A percentile compares a stretch with the other conserved stretches of the same genome.
phyloP scores from a whole-genome alignment of 2,888 invertebrate genomes.

The Capitulum mitella region DNA sequence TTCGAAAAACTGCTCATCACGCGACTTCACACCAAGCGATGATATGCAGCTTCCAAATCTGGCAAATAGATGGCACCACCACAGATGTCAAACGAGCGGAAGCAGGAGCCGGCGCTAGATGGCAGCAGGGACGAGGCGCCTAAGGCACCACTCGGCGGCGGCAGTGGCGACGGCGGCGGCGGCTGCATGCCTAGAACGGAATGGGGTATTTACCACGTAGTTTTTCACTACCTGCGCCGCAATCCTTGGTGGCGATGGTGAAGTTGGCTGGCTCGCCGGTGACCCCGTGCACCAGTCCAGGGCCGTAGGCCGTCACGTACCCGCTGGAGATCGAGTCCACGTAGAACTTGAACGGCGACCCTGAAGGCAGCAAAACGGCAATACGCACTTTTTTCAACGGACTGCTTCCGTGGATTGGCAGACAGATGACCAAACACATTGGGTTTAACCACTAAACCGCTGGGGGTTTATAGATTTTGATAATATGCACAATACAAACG shows the following conservation, averaged over 20 bases:
- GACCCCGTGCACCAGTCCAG: slow-evolving; percentile 83
- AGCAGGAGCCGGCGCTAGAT: background rate
- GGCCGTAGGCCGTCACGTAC: slow-evolving; percentile 92
- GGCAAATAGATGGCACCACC: background rate
- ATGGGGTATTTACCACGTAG: background rate
- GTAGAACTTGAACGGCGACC: slow-evolving; percentile 95
- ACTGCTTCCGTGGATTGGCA: too few relatives aligned
- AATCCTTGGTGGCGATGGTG: slow-evolving; percentile 94
- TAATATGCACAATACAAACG: too few relatives aligned
- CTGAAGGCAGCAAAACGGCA: too few relatives aligned
- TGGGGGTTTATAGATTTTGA: too few relatives aligned
- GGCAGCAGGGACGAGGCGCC: background rate
- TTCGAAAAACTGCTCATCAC: too few relatives aligned
- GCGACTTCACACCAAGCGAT: too few relatives aligned
- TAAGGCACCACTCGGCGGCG: background rate
- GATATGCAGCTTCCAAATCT: background rate
- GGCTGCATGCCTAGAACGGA: background rate
- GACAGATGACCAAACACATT: too few relatives aligned
- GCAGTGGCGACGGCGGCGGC: background rate
- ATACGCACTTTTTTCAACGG: too few relatives aligned
- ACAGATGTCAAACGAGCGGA: too few relatives aligned
- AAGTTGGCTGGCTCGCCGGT: slow-evolving; percentile 92
- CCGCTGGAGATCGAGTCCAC: slow-evolving; percentile 88
- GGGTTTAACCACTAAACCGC: too few relatives aligned
- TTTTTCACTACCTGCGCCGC: slow-evolving; percentile 65